phyloP scores from a whole-genome alignment of 2,113 vertebrate genomes.

The Takifugu flavidus region DNA sequence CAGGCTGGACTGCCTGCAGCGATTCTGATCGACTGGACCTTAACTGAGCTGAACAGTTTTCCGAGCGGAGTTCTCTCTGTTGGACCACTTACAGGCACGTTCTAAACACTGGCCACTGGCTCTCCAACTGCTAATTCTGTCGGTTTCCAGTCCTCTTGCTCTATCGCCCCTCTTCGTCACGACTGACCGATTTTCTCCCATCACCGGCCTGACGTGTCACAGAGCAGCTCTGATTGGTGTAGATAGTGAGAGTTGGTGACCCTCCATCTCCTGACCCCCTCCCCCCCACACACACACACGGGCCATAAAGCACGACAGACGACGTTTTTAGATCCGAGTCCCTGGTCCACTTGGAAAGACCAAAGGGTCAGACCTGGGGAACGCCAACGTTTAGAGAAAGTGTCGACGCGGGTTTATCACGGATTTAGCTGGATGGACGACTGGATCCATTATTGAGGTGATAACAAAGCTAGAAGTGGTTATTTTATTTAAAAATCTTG shows the following conservation, averaged over 20 bases:
- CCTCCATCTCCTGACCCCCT: slow-evolving; percentile 18
- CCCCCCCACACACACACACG: background rate
- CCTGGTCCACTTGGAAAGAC: slow-evolving; percentile 57
- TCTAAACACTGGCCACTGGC: slow-evolving; percentile 1
- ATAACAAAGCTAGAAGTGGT: slow-evolving; percentile 30
- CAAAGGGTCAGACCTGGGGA: slow-evolving; percentile 44
- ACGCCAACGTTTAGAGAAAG: slow-evolving; percentile 41
- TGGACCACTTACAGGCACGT: slow-evolving; percentile 11
- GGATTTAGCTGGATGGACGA: slow-evolving; percentile 45
- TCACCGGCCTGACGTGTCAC: slow-evolving; percentile 18
- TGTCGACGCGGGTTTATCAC: slow-evolving; percentile 48
- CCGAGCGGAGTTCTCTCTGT: slow-evolving; percentile 14
- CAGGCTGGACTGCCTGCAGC: too few relatives aligned
- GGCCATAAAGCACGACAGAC: slow-evolving; percentile 33
- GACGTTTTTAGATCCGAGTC: slow-evolving; percentile 45
- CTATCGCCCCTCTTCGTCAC: background rate
- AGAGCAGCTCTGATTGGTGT: slow-evolving; percentile 21
- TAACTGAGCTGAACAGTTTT: background rate
- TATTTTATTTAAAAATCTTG: background rate
- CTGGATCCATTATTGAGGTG: slow-evolving; percentile 36
- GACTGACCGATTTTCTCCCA: background rate
- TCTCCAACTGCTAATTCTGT: slow-evolving; percentile 3
- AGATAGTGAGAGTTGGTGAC: slow-evolving; percentile 19
- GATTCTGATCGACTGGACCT: too few relatives aligned
- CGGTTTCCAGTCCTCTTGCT: too few relatives aligned